These are phyloP conservation scores for Pipra filicauda DNA, from an alignment of 2,113 vertebrate species.

Conservation along the genomic window DNA sequence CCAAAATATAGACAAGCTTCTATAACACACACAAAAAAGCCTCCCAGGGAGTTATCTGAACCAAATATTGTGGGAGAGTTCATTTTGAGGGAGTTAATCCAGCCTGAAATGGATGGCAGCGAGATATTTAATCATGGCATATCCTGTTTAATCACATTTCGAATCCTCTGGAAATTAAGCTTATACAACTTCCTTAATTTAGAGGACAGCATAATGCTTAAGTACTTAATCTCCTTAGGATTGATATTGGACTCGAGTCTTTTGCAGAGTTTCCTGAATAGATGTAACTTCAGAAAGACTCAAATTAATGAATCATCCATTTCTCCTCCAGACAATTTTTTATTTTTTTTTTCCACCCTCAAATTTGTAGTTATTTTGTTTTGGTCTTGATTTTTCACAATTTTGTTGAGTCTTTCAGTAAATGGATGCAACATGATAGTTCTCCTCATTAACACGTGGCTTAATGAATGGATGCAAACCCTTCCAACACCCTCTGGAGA, in stretches of 20 bases:
- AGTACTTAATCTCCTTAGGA: constrained; percentile 69
- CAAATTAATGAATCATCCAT: not conserved
- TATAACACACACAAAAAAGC: constrained; percentile 1
- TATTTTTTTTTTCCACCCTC: not conserved
- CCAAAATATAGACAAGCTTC: not conserved
- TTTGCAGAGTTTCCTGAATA: constrained; percentile 32
- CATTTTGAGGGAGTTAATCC: constrained; percentile 68
- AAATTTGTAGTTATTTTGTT: not conserved
- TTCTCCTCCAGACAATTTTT: not conserved
- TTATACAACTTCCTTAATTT: constrained; percentile 65
- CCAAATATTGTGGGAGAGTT: constrained; percentile 70
- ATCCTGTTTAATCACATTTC: constrained; percentile 70
- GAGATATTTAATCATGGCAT: constrained; percentile 68
- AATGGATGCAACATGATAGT: rapidly evolving
- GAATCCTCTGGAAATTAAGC: constrained; percentile 65
- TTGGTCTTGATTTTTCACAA: not conserved
- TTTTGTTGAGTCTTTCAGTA: not conserved
- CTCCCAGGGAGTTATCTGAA: constrained; percentile 42
- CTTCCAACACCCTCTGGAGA: not conserved
- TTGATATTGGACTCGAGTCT: constrained; percentile 42
- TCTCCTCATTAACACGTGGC: not conserved
- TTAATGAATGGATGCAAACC: not conserved
- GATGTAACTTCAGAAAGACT: constrained; percentile 14
- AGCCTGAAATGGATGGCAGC: constrained; percentile 66
- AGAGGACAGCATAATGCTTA: constrained; percentile 60